Evolutionary conservation across 2,797 vertebrate genomes (phyloP), one percentile per base, ranked within the genome.

Genomic region (Orientallactaga sibirica): DNA sequence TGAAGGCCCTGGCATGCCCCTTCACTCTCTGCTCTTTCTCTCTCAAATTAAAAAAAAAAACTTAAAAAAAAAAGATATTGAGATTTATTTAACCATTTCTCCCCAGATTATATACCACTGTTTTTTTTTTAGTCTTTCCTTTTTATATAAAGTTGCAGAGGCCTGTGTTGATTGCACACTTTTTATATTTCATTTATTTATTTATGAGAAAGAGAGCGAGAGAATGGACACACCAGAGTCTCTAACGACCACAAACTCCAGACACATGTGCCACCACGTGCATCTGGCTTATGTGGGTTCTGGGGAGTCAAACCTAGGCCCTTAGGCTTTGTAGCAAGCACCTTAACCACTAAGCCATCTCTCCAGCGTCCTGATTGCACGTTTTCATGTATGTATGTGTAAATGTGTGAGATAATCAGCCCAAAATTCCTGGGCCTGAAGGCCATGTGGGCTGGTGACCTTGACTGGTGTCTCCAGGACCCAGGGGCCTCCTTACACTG

Each of bases 61-160:
- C 24, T 85, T 58, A 77, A 87, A 41, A 48, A 48, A 10, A 83
- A 43, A 71, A 16, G 16, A 33, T n/a, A 24, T 67, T 9, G 5
- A 16, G 48, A 78, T 29, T 91, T 81, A 67, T 48, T 37, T 90
- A 85, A 27, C 48, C 41, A 81, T 67, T 79, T 86, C 24, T 66
- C 24, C 64, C 18, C 52, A 11, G 41, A n/a, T 86, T 86, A 64
- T 33, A 70, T 73, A 84, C 68, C 22, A 29, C 29, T 83, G 33
- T 73, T 68, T 61, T 37, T 37, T 37, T 95, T 92, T 58, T 22
- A 61, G 25, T 55, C 58, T 78, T 90, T 78, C 18, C 4, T 81
- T 14, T 76, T 92, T 94, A 64, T 7, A 20, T 43, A 74, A 61
- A 86, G 55, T 71, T n/a, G 25, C 14, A 27, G 25, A 43, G 70